These are phyloP conservation scores for Cynoglossus semilaevis DNA, from an alignment of 2,113 vertebrate genomes.

Conservation along the genomic window DNA sequence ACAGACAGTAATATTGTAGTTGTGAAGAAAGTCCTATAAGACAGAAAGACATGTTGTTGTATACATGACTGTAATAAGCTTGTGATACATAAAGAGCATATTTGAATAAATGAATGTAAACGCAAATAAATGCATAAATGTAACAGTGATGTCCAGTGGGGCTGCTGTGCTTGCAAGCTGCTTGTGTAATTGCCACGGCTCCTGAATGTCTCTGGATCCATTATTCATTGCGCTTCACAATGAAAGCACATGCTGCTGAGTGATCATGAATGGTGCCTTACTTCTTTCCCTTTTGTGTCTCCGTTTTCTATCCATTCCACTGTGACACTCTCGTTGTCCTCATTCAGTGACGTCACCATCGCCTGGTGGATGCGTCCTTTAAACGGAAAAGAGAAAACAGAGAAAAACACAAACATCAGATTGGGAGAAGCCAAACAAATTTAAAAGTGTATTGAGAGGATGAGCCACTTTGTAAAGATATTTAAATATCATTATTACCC, in stretches of 20 bases:
- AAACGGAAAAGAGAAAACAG: slow-evolving; percentile 24
- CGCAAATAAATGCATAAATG: too few relatives aligned
- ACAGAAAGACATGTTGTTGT: too few relatives aligned
- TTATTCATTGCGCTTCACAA: slow-evolving; percentile 53
- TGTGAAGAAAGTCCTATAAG: too few relatives aligned
- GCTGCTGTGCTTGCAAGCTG: slow-evolving; percentile 12
- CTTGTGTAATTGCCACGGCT: slow-evolving; percentile 34
- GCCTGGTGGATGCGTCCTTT: slow-evolving; percentile 95
- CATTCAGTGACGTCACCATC: slow-evolving; percentile 96
- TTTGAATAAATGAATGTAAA: neutral
- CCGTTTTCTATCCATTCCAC: slow-evolving; percentile 99
- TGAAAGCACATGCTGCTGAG: slow-evolving; percentile 8
- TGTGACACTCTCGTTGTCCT: slow-evolving; percentile 95
- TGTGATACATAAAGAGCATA: too few relatives aligned
- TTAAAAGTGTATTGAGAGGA: neutral
- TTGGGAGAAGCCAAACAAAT: neutral
- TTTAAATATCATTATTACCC: too few relatives aligned
- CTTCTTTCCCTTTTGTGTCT: slow-evolving; percentile 98
- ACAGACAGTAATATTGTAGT: too few relatives aligned
- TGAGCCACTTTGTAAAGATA: too few relatives aligned
- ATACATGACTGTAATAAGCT: too few relatives aligned
- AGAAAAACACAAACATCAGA: slow-evolving; percentile 12
- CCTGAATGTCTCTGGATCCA: slow-evolving; percentile 38
- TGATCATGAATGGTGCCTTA: slow-evolving; percentile 45
- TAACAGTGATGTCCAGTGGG: neutral